Conservation (phyloP, 2,797 vertebrate genomes). For the Bryconaethiops microstoma region DNA sequence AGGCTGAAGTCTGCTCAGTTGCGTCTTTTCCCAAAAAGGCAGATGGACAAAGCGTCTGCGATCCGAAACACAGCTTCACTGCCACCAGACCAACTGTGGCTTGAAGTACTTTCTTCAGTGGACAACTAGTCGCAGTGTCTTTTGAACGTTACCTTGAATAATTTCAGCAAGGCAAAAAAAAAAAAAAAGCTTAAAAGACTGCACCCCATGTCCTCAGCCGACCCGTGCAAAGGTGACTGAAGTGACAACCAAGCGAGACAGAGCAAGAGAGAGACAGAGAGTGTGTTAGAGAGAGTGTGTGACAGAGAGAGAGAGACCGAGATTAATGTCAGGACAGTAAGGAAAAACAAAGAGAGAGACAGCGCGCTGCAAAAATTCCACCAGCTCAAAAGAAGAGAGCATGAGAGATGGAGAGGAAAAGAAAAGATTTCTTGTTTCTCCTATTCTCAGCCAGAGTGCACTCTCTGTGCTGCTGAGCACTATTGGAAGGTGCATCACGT, state of each 20-base stretch:
- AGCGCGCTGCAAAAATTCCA: neutral
- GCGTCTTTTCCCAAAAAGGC: conserved; percentile 12
- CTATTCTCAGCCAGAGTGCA: conserved; percentile 29
- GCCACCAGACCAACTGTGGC: conserved; percentile 7
- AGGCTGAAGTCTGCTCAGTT: neutral
- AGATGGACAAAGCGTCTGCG: conserved; percentile 16
- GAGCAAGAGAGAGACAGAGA: neutral
- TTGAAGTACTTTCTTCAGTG: conserved; percentile 11
- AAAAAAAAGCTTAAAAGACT: neutral
- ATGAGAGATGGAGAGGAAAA: conserved; percentile 21
- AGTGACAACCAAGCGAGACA: conserved; percentile 24
- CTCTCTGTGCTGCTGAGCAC: conserved; percentile 40
- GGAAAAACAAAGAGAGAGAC: conserved; percentile 23
- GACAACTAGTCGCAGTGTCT: conserved; percentile 12
- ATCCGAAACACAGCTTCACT: neutral
- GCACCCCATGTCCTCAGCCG: conserved; percentile 39
- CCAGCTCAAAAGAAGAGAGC: neutral
- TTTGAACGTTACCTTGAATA: neutral
- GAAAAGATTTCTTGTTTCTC: conserved; percentile 29
- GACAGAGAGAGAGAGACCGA: neutral
- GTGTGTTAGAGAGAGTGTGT: too few species aligned
- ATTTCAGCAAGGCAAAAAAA: conserved; percentile 23
- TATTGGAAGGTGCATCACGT: conserved; percentile 58
- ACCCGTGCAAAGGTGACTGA: conserved; percentile 41
- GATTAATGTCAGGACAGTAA: neutral